Conservation (phyloP, 2,888 invertebrate species). For the Nebria brevicollis region DNA sequence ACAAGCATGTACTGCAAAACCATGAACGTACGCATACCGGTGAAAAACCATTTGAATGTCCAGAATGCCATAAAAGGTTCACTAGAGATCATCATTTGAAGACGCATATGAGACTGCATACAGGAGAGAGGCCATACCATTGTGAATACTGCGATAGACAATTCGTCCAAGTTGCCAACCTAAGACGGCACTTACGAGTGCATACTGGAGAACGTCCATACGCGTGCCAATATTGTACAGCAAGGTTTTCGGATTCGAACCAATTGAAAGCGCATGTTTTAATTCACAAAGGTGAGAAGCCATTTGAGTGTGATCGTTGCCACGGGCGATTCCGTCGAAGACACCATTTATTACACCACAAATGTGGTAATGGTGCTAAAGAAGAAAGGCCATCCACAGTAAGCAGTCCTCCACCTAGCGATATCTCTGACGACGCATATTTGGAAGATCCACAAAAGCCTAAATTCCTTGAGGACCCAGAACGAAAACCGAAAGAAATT, state of each 20-base stretch:
- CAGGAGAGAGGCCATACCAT: constrained; percentile 92
- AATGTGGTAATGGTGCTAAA: constrained; percentile 69
- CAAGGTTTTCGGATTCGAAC: constrained; percentile 91
- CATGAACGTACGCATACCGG: constrained; percentile 95
- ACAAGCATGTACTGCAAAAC: constrained; percentile 94
- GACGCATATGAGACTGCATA: constrained; percentile 92
- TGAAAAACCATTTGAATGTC: constrained; percentile 93
- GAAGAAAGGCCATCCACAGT: constrained; percentile 23
- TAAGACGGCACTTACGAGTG: constrained; percentile 87
- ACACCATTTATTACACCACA: constrained; percentile 87
- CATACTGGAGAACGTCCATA: constrained; percentile 94
- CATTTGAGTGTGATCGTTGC: constrained; percentile 84
- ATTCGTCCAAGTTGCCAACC: constrained; percentile 93
- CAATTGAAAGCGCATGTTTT: constrained; percentile 90
- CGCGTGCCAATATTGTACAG: constrained; percentile 85
- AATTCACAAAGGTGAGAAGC: constrained; percentile 91
- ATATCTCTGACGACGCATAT: constrained; percentile 49
- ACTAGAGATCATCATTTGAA: constrained; percentile 93
- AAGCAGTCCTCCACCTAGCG: constrained; percentile 54
- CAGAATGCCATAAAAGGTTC: constrained; percentile 90
- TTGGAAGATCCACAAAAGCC: constrained; percentile 51
- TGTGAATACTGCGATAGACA: constrained; percentile 92
- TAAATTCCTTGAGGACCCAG: constrained; percentile 55
- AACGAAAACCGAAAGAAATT: constrained; percentile 65
- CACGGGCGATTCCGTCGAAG: constrained; percentile 83